These are phyloP conservation scores for Camelus dromedarius DNA, from an alignment of 2,113 vertebrate species.

Conservation along the genomic window DNA sequence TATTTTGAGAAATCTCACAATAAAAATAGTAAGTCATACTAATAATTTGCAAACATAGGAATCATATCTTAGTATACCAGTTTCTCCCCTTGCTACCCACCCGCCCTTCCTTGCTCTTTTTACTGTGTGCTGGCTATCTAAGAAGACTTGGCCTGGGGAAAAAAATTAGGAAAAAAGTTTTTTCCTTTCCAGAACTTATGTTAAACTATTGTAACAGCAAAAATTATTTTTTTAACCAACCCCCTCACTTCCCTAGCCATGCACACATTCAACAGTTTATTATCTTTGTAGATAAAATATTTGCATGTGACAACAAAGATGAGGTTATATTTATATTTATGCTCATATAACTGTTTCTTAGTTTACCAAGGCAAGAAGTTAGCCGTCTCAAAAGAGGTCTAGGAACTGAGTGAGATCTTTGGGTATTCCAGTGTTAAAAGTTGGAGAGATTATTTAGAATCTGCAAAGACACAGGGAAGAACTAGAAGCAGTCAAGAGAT, in stretches of 20 bases:
- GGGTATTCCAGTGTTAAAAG: not conserved
- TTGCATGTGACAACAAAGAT: not conserved
- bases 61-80: not conserved
- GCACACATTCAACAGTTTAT: not conserved
- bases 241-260: accelerated
- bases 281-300: not conserved
- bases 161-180: not conserved
- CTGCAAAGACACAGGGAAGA: not conserved
- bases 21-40: not conserved
- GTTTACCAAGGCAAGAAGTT: not conserved
- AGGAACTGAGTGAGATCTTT: not conserved
- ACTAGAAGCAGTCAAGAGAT: not conserved
- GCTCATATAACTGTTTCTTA: not conserved
- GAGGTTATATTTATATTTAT: not conserved
- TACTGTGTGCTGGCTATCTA: not conserved
- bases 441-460: not conserved
- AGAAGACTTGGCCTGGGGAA: not conserved
- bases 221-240: not conserved
- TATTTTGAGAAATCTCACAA: not conserved
- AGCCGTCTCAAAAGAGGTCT: not conserved
- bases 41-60: not conserved
- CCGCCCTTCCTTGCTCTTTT: not conserved
- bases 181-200: not conserved
- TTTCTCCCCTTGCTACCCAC: not conserved
- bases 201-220: not conserved